These are phyloP conservation scores for Eupithecia vulgata DNA, from an alignment of 2,888 invertebrate species.

Conservation along the genomic window DNA sequence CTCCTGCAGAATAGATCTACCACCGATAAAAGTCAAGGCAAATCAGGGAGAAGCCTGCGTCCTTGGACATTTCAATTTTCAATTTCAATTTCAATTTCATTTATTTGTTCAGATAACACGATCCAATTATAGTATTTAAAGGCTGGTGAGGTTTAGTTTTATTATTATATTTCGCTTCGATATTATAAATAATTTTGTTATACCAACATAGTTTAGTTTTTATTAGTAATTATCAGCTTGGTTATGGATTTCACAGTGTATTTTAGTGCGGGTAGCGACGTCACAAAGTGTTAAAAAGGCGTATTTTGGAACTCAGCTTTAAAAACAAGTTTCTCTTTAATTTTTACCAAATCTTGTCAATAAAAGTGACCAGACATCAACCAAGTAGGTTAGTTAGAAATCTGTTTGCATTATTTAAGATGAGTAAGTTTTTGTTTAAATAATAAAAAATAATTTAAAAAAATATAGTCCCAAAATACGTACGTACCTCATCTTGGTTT, in stretches of 20 bases:
- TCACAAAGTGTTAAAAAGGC: constrained; percentile 37
- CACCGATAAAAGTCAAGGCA: too few species aligned
- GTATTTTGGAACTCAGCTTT: background rate
- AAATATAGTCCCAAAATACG: background rate
- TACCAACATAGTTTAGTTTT: background rate
- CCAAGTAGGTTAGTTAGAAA: background rate
- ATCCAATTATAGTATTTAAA: too few species aligned
- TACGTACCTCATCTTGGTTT: background rate
- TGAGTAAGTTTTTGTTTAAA: background rate
- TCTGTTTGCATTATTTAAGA: background rate
- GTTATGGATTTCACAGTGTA: constrained; percentile 45
- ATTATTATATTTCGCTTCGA: too few species aligned
- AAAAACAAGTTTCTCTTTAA: background rate
- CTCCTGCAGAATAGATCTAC: too few species aligned
- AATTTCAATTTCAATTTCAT: too few species aligned
- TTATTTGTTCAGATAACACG: too few species aligned
- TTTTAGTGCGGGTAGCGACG: constrained; percentile 49
- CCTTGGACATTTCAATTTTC: too few species aligned
- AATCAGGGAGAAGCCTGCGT: too few species aligned
- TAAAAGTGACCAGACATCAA: background rate
- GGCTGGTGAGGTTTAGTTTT: background rate
- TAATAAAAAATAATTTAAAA: background rate
- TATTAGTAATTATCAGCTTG: background rate
- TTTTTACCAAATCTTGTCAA: background rate
- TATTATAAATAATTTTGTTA: background rate